phyloP scores from a whole-genome alignment of 2,797 vertebrate species.

The Pseudochromis fuscus region DNA sequence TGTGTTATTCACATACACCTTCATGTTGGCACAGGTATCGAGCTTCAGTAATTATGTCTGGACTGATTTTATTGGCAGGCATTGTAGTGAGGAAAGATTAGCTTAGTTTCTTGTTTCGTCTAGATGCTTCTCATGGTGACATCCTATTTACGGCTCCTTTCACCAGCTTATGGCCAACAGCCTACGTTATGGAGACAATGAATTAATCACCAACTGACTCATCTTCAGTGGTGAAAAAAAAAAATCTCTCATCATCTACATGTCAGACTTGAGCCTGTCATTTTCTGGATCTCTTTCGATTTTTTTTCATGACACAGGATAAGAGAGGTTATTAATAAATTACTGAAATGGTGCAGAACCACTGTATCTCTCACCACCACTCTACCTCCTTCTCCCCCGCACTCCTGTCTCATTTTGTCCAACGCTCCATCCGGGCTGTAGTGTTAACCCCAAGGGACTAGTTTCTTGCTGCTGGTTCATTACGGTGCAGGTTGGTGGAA shows the following conservation, averaged over 20 bases:
- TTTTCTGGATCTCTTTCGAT: conserved; percentile 58
- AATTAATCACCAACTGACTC: conserved; percentile 61
- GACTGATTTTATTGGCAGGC: too few species aligned
- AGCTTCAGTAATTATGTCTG: too few species aligned
- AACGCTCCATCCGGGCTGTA: conserved; percentile 36
- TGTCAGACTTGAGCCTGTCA: conserved; percentile 53
- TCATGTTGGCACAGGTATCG: conserved; percentile 8
- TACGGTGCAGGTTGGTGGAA: conserved; percentile 53
- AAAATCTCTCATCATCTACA: conserved; percentile 42
- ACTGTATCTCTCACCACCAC: conserved; percentile 32
- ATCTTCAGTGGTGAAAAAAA: conserved; percentile 43
- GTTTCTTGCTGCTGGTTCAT: conserved; percentile 62
- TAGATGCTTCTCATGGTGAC: conserved; percentile 36
- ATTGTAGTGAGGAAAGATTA: conserved; percentile 29
- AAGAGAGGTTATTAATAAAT: conserved; percentile 66
- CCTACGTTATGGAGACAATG: conserved; percentile 51
- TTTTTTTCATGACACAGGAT: conserved; percentile 49
- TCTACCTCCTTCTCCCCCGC: neutral
- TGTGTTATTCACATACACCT: neutral
- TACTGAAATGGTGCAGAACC: conserved; percentile 61
- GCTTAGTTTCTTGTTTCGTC: conserved; percentile 34
- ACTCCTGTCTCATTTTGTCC: conserved; percentile 42
- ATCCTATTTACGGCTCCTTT: conserved; percentile 53
- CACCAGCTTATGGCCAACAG: conserved; percentile 45
- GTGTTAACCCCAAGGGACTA: conserved; percentile 53